phyloP scores from a whole-genome alignment of 2,797 vertebrate species.

The Ctenopoma multispine region DNA sequence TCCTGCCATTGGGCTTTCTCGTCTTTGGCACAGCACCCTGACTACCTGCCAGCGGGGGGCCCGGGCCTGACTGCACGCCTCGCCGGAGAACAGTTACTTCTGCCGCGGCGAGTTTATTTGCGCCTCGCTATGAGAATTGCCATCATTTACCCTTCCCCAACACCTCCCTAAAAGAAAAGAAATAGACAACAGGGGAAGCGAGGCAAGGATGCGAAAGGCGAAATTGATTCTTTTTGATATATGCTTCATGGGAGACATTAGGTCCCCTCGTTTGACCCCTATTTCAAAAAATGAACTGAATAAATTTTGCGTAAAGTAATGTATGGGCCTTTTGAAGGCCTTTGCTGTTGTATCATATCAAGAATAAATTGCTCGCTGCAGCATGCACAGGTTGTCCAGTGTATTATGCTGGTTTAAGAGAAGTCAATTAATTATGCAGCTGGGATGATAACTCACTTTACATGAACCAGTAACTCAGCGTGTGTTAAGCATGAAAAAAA shows the following conservation, averaged over 20 bases:
- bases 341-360: slow-evolving; percentile 52
- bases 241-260: slow-evolving; percentile 79
- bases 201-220: slow-evolving; percentile 76
- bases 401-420: slow-evolving; percentile 33
- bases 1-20: slow-evolving; percentile 86
- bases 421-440: slow-evolving; percentile 52
- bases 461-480: slow-evolving; percentile 31
- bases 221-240: slow-evolving; percentile 84
- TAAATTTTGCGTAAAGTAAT: slow-evolving; percentile 75
- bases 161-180: slow-evolving; percentile 81
- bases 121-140: slow-evolving; percentile 88
- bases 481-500: slow-evolving; percentile 43
- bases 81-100: slow-evolving; percentile 87
- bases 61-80: slow-evolving; percentile 83
- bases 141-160: slow-evolving; percentile 87
- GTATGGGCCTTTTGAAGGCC: slow-evolving; percentile 54
- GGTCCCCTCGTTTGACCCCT: slow-evolving; percentile 77
- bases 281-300: slow-evolving; percentile 81
- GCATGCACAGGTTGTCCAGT: slow-evolving; percentile 26
- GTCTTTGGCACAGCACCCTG: slow-evolving; percentile 83
- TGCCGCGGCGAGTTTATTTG: slow-evolving; percentile 87
- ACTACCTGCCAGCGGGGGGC: slow-evolving; percentile 85
- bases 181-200: slow-evolving; percentile 80
- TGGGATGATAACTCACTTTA: slow-evolving; percentile 37
- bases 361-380: slow-evolving; percentile 40